These are phyloP conservation scores for Nothura maculosa DNA, from an alignment of 2,797 vertebrate genomes.

Conservation along the genomic window DNA sequence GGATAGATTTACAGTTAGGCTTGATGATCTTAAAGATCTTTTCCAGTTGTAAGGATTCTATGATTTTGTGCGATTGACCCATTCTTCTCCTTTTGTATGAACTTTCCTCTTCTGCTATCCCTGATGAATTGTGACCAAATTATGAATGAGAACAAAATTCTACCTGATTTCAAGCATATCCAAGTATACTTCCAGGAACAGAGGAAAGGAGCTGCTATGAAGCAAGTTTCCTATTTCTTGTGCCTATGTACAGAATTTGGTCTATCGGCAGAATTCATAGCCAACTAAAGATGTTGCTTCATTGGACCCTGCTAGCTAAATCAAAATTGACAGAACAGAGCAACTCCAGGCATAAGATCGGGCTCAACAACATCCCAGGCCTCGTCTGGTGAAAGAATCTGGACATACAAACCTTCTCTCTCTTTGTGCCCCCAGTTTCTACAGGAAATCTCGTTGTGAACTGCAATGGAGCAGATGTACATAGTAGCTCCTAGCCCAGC, in stretches of 20 bases:
- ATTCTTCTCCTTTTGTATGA: not conserved
- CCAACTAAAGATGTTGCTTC: not conserved
- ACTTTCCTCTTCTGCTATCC: not conserved
- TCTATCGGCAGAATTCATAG: not conserved
- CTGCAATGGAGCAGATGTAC: not conserved
- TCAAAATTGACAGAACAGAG: not conserved
- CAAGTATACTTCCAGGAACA: not conserved
- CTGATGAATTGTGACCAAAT: not conserved
- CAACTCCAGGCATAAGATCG: not conserved
- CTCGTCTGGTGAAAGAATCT: not conserved
- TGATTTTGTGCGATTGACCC: not conserved
- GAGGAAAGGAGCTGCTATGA: not conserved
- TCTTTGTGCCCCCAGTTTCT: not conserved
- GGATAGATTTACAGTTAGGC: too few relatives aligned
- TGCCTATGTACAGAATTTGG: not conserved
- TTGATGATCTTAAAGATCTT: too few relatives aligned
- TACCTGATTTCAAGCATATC: not conserved
- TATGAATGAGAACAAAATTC: fast-evolving
- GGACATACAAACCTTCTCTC: not conserved
- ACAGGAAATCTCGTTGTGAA: not conserved
- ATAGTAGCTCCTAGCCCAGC: not conserved
- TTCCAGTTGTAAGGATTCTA: too few relatives aligned
- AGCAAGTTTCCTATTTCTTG: not conserved
- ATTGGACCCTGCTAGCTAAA: not conserved
- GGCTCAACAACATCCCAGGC: not conserved